Percentiles rank a stretch among this genome's conserved stretches.
phyloP scores from a whole-genome alignment of 2,888 invertebrate genomes.

The Cinara cedri region DNA sequence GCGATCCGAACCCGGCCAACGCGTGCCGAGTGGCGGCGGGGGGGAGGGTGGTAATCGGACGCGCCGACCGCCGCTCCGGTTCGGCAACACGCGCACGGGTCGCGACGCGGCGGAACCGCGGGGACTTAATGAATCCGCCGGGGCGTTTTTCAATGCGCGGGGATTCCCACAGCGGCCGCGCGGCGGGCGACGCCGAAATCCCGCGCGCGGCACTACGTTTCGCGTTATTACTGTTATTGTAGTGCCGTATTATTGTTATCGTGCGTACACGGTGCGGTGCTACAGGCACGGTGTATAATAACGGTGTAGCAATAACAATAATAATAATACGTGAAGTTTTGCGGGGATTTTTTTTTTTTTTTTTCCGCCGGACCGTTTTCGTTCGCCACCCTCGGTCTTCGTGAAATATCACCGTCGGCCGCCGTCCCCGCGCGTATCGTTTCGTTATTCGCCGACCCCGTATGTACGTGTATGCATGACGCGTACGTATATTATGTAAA shows the following conservation, averaged over 20 bases:
- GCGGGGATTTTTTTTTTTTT: constrained; percentile 1
- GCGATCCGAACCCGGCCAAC: too few species aligned
- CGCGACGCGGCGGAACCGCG: neutral
- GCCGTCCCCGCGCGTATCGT: neutral
- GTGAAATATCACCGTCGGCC: constrained; percentile 38
- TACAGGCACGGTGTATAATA: too few species aligned
- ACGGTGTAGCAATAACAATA: neutral
- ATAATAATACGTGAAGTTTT: neutral
- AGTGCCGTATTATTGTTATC: neutral
- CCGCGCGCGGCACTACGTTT: neutral
- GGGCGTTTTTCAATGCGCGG: constrained; percentile 21
- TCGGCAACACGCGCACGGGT: neutral
- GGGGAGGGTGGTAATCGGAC: neutral
- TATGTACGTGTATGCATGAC: neutral
- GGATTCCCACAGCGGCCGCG: neutral
- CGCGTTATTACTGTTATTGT: neutral
- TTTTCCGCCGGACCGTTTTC: neutral
- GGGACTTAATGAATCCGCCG: constrained; percentile 35
- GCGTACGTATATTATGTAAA: neutral
- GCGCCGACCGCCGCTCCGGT: neutral
- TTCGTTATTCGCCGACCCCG: too few species aligned
- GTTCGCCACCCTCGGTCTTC: constrained; percentile 16
- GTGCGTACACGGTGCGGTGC: too few species aligned
- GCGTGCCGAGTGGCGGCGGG: too few species aligned
- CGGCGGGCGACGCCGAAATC: neutral